Conservation (phyloP, 2,113 vertebrate species). For the Phainopepla nitens region DNA sequence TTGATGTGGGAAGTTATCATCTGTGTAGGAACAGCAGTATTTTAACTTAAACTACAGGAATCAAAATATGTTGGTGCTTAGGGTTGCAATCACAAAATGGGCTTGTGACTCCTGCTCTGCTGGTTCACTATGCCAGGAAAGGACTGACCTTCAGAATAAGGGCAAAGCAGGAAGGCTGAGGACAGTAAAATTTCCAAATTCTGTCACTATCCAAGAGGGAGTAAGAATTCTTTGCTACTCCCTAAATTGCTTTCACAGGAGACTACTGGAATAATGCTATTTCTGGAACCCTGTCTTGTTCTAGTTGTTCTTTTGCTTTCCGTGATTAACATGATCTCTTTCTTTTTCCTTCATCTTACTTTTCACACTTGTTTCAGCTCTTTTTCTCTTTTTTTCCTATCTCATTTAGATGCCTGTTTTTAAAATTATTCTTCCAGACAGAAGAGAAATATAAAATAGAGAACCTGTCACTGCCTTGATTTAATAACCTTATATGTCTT, state of each 20-base stretch:
- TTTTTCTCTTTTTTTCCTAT: background rate
- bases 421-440: background rate
- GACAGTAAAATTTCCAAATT: background rate
- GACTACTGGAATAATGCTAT: background rate
- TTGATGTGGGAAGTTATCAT: fast-evolving
- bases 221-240: background rate
- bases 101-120: background rate
- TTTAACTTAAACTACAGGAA: background rate
- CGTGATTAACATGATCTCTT: background rate
- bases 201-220: background rate
- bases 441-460: background rate
- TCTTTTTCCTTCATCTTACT: background rate
- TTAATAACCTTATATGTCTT: background rate
- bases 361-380: background rate
- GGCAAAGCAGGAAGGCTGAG: background rate
- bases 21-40: background rate
- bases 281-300: background rate
- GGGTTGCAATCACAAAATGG: background rate
- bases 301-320: background rate
- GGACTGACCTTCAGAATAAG: background rate
- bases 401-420: background rate
- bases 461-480: background rate
- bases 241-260: background rate
- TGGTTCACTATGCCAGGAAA: background rate
- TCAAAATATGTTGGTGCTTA: background rate